A percentile compares a stretch with the other conserved stretches of the same genome.
Conservation (phyloP, 2,797 vertebrate species). For the Eulemur rubriventer region DNA sequence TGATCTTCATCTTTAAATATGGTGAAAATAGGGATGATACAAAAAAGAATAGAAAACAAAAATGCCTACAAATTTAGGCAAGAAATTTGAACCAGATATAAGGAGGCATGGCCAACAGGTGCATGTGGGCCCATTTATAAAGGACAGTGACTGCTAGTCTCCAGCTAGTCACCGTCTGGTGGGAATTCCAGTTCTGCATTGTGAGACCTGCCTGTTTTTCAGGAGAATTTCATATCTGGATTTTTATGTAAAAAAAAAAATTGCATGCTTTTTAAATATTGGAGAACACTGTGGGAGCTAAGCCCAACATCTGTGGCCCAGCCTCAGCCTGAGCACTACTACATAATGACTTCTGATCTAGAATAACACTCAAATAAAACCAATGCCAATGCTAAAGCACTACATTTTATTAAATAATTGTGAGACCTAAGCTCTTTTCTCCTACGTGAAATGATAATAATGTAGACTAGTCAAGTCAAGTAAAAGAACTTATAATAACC, state of each 20-base stretch:
- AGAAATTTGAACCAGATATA: neutral
- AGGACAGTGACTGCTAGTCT: neutral
- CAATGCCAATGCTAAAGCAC: neutral
- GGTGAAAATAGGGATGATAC: neutral
- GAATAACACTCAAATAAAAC: neutral
- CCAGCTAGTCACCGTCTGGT: neutral
- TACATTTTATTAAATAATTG: neutral
- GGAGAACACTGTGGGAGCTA: neutral
- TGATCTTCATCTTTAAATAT: neutral
- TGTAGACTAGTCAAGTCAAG: neutral
- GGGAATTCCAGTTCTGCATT: neutral
- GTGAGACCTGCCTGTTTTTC: neutral
- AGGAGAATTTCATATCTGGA: neutral
- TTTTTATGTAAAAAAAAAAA: neutral
- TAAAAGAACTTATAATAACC: neutral
- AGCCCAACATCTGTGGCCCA: neutral
- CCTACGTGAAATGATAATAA: neutral
- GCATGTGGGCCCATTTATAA: neutral
- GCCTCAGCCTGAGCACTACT: neutral
- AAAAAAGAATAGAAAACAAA: neutral
- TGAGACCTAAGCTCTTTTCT: neutral
- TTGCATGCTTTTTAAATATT: neutral
- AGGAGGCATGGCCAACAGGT: neutral
- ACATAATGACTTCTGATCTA: neutral
- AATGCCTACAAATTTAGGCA: neutral